phyloP scores from a whole-genome alignment of 2,888 invertebrate species.

The Eilema sororculum region DNA sequence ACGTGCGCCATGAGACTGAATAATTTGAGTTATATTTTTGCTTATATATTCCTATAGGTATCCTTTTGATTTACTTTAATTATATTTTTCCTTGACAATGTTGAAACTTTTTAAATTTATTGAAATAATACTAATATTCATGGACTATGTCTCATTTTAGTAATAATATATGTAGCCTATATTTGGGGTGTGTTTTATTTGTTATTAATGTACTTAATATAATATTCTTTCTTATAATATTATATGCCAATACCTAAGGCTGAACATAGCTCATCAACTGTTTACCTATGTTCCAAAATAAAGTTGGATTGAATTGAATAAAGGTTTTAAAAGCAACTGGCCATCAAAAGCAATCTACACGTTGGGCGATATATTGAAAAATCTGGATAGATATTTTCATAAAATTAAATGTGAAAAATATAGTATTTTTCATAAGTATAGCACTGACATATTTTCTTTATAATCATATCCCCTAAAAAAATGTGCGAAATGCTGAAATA shows the following conservation, averaged over 20 bases:
- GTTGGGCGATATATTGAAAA: not conserved
- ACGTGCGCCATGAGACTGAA: slow-evolving; percentile 27
- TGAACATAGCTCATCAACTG: no score
- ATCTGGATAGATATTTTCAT: not conserved
- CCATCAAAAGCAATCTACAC: not conserved
- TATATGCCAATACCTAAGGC: no score
- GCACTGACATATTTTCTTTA: not conserved
- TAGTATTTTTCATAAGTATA: not conserved
- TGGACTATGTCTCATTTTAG: not conserved
- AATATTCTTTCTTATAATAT: no score
- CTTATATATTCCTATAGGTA: not conserved
- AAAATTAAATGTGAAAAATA: no score
- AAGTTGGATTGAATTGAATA: no score
- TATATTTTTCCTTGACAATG: not conserved
- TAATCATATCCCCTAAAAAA: not conserved
- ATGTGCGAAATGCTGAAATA: not conserved
- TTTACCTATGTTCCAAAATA: no score
- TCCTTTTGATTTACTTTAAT: not conserved
- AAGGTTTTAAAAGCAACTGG: not conserved
- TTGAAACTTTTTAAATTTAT: not conserved
- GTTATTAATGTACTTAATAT: no score
- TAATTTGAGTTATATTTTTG: slow-evolving; percentile 42
- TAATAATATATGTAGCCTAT: not conserved
- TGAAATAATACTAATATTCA: not conserved
- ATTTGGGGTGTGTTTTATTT: not conserved